Evolutionary conservation across 2,797 vertebrate genomes (phyloP).

Genomic region (Macroramphosus scolopax): DNA sequence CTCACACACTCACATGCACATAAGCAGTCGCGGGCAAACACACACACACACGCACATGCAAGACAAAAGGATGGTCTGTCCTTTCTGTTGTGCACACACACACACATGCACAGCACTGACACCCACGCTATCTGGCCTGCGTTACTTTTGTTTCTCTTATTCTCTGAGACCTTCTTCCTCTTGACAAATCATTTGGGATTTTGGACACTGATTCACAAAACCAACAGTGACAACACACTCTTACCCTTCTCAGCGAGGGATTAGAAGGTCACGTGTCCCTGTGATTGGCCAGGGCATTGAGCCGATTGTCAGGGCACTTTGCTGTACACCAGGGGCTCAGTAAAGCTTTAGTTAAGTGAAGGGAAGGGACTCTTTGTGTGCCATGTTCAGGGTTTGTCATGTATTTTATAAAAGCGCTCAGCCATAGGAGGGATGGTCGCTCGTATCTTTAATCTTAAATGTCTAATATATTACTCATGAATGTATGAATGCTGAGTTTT

Average conservation of each 20-base stretch:
- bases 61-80: slow-evolving; percentile 42
- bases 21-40: slow-evolving; percentile 5
- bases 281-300: slow-evolving; percentile 92
- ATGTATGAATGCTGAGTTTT: slow-evolving; percentile 15
- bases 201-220: slow-evolving; percentile 88
- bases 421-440: slow-evolving; percentile 1
- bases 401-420: slow-evolving; percentile 39
- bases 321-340: slow-evolving; percentile 83
- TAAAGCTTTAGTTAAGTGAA: slow-evolving; percentile 82
- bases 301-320: slow-evolving; percentile 87
- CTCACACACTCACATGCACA: slow-evolving; percentile 8
- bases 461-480: slow-evolving; percentile 19
- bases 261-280: slow-evolving; percentile 91
- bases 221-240: slow-evolving; percentile 89
- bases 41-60: slow-evolving; percentile 20
- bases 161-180: slow-evolving; percentile 85
- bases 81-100: slow-evolving; percentile 7
- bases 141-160: slow-evolving; percentile 74
- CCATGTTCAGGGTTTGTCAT: slow-evolving; percentile 67
- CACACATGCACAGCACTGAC: slow-evolving; percentile 44
- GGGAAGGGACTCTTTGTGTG: slow-evolving; percentile 72
- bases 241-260: slow-evolving; percentile 88
- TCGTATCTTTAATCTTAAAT: slow-evolving; percentile 21
- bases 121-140: slow-evolving; percentile 66
- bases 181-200: slow-evolving; percentile 91